These are phyloP conservation scores for Gorsachius goisagi DNA, from an alignment of 2,113 vertebrate species.

Conservation along the genomic window DNA sequence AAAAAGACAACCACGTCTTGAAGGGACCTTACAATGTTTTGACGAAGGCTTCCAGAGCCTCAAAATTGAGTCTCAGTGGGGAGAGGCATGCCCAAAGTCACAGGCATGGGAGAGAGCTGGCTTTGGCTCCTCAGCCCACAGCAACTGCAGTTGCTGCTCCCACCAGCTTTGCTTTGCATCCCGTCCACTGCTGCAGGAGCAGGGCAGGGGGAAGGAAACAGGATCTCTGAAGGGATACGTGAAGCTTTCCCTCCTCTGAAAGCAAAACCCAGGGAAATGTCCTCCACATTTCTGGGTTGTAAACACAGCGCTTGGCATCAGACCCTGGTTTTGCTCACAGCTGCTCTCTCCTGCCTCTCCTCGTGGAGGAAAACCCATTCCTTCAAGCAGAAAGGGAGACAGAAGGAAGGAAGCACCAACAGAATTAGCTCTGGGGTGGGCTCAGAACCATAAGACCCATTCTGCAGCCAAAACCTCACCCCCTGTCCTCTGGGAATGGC, in stretches of 20 bases:
- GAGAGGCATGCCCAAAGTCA: not conserved
- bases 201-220: not conserved
- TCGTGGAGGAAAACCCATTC: fast-evolving
- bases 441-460: not conserved
- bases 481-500: not conserved
- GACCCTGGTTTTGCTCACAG: not conserved
- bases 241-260: not conserved
- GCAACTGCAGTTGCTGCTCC: not conserved
- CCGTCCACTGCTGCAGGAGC: not conserved
- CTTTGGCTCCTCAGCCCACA: not conserved
- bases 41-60: not conserved
- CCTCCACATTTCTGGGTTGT: not conserved
- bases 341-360: not conserved
- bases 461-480: not conserved
- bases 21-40: not conserved
- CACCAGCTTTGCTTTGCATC: not conserved
- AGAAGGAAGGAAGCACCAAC: not conserved
- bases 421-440: not conserved
- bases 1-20: not conserved
- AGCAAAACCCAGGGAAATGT: not conserved
- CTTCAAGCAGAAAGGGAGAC: not conserved
- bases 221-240: not conserved
- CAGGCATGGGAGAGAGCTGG: fast-evolving
- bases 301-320: not conserved
- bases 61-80: not conserved